Evolutionary conservation across 2,888 invertebrate species (phyloP).

Genomic region (Synergus gifuensis): DNA sequence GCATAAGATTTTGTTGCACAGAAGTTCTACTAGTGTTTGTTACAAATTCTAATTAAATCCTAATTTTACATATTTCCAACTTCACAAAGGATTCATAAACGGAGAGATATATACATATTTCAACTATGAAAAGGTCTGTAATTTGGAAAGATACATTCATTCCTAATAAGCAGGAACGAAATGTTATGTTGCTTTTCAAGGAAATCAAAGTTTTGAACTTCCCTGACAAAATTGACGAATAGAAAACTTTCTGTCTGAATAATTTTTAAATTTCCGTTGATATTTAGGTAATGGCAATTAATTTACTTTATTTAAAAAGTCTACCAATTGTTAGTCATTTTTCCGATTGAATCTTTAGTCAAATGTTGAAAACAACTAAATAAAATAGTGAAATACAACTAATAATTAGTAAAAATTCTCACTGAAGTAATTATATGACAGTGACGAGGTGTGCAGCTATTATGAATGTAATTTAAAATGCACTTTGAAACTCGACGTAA

Average conservation of each 20-base stretch:
- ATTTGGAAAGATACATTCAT: background rate
- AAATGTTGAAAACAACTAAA: too few relatives aligned
- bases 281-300: too few relatives aligned
- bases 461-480: conserved; percentile 34
- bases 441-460: background rate
- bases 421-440: background rate
- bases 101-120: background rate
- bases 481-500: conserved; percentile 28
- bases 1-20: conserved; percentile 32
- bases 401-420: background rate
- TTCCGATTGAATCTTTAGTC: too few relatives aligned
- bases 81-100: background rate
- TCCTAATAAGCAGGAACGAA: background rate
- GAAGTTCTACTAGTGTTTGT: conserved; percentile 31
- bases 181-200: background rate
- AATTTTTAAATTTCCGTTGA: background rate
- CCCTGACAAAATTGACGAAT: too few relatives aligned
- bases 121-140: background rate
- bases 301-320: too few relatives aligned
- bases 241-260: too few relatives aligned
- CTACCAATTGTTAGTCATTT: too few relatives aligned
- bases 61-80: background rate
- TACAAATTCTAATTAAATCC: conserved; percentile 41
- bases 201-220: too few relatives aligned
- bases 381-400: background rate